Evolutionary conservation across 1,140 invertebrate species (phyloP), one percentile per base, ranked within the genome.

Genomic region (Panonychus citri): DNA sequence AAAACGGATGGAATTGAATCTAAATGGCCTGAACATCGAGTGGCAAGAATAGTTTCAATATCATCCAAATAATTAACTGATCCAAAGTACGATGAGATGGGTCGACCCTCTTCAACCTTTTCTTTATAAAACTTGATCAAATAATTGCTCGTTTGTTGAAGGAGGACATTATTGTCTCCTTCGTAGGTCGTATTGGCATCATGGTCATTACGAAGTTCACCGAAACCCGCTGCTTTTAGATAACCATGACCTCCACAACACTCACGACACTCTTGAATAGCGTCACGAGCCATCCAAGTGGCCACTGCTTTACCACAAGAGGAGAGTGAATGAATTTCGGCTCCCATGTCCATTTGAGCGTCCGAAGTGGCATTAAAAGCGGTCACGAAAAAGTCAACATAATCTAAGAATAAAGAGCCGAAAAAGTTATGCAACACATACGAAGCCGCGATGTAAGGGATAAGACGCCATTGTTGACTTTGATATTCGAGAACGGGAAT

Each of bases 141-240:
- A 81, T 82, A 87, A 68, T 95, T 95, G 66, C 82, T 85, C 0
- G 87, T 80, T 74, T 96, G 91, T 66, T 95, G 90, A 12, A 88
- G 77, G 7, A 96, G 73, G 42, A 96, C 86, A 70, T 90, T 90
- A 70, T 91, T 93, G 69, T 96, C 90, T 5, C 90, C 91, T 73
- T 96, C 90, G 64, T 93, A 95, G 0, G 89, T 95, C 61, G 81
- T 82, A 62, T 85, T 86, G 0, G 86, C 82, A 72, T 96, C 90
- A 70, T 91, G 81, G 67, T 90, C 82, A 69, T 81, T 79, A 55
- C 85, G 76, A 49, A 93, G 70, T 58, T 83, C 78, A n/a, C 83
- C 82, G 46, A 93, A 70, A 62, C 84, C 76, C 57, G 82, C 74
- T n/a, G 78, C 81, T 66, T 66, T 67, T 42, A 76, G 67, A 60